These are phyloP conservation scores for Gerosis bhagava DNA, from an alignment of 2,888 invertebrate species.

Conservation along the genomic window DNA sequence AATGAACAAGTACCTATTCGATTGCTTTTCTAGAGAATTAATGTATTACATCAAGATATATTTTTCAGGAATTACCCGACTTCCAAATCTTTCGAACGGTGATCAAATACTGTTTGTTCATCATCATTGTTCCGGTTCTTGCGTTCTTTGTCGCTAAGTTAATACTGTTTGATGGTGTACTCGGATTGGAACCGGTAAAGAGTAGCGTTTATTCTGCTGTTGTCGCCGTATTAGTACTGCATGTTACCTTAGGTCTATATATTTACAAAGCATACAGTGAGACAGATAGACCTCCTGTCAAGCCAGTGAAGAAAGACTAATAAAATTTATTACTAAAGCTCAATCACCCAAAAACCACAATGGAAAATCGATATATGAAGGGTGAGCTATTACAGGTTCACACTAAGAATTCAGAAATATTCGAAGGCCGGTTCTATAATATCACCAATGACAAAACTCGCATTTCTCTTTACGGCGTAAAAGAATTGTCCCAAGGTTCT, in stretches of 20 bases:
- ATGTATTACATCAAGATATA: too few relatives aligned
- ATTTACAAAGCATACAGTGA: conserved; percentile 90
- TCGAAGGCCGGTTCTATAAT: conserved; percentile 71
- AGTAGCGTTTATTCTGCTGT: conserved; percentile 92
- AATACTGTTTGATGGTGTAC: conserved; percentile 86
- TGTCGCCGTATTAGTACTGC: conserved; percentile 88
- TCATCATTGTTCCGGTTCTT: conserved; percentile 88
- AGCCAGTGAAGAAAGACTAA: conserved; percentile 75
- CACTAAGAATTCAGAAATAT: conserved; percentile 65
- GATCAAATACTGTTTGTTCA: conserved; percentile 88
- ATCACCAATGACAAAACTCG: conserved; percentile 70
- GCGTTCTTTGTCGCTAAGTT: conserved; percentile 88
- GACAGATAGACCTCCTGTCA: conserved; percentile 56
- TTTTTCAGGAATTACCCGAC: conserved; percentile 85
- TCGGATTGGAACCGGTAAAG: conserved; percentile 76
- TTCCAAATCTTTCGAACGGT: conserved; percentile 89
- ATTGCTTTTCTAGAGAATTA: too few relatives aligned
- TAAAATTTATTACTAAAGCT: conserved; percentile 12
- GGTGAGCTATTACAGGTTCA: conserved; percentile 74
- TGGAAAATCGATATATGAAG: conserved; percentile 73
- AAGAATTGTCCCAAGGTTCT: conserved; percentile 56
- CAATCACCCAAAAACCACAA: too few relatives aligned
- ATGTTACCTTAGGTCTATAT: conserved; percentile 89
- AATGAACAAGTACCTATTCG: too few relatives aligned
- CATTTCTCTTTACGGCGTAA: conserved; percentile 70